phyloP scores from a whole-genome alignment of 2,797 vertebrate species.

The Enteromius viviparus region DNA sequence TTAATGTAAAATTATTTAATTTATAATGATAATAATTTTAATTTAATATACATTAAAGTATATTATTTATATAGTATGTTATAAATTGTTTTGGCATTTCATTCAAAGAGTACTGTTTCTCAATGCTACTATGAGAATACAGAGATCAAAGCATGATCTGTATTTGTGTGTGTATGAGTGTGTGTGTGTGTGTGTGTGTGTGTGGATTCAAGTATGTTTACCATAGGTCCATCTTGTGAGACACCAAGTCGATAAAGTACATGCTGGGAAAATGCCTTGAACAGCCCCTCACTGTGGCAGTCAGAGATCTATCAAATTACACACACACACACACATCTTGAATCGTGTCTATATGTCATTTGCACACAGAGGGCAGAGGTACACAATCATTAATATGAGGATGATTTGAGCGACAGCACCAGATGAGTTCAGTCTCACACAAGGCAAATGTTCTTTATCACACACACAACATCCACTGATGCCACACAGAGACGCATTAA shows the following conservation, averaged over 20 bases:
- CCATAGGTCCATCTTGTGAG: slow-evolving; percentile 83
- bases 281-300: slow-evolving; percentile 89
- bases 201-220: slow-evolving; percentile 63
- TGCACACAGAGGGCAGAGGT: slow-evolving; percentile 45
- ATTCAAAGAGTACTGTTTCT: neutral
- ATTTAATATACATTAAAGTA: no score
- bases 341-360: slow-evolving; percentile 49
- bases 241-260: slow-evolving; percentile 89
- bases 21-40: neutral
- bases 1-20: neutral
- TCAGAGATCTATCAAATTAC: slow-evolving; percentile 86
- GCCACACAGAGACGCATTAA: slow-evolving; percentile 18
- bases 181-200: neutral
- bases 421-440: slow-evolving; percentile 32
- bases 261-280: slow-evolving; percentile 94
- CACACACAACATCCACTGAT: neutral
- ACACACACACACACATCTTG: slow-evolving; percentile 51
- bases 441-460: slow-evolving; percentile 22
- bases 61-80: no score
- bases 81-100: neutral
- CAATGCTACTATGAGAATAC: neutral
- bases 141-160: neutral
- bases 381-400: slow-evolving; percentile 67
- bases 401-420: slow-evolving; percentile 57
- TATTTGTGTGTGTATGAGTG: neutral